phyloP scores from a whole-genome alignment of 2,888 invertebrate genomes.

The Cryptus armator region DNA sequence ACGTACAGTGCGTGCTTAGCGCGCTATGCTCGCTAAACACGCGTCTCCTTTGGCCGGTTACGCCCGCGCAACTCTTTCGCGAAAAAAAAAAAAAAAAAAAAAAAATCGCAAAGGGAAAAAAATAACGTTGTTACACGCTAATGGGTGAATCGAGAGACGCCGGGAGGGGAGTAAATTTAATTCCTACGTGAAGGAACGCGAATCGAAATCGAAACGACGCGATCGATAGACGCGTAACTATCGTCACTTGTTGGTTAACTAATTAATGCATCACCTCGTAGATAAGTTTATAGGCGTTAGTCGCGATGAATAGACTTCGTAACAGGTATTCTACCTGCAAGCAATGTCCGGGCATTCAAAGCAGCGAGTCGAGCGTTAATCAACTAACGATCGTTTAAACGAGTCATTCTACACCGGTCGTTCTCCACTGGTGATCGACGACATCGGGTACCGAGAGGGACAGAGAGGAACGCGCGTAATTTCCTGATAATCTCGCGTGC shows the following conservation, averaged over 20 bases:
- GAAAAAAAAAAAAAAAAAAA: slow-evolving; percentile 1
- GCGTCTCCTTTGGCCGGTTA: slow-evolving; percentile 68
- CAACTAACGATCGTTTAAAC: slow-evolving; percentile 56
- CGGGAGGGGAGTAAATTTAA: background rate
- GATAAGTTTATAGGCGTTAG: background rate
- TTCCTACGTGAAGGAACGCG: slow-evolving; percentile 17
- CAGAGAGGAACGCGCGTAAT: slow-evolving; percentile 50
- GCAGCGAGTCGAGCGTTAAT: slow-evolving; percentile 53
- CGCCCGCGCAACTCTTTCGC: background rate
- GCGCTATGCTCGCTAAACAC: slow-evolving; percentile 61
- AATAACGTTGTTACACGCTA: background rate
- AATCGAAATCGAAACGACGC: slow-evolving; percentile 11
- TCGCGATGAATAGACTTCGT: background rate
- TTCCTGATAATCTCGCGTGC: slow-evolving; percentile 59
- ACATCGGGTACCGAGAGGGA: slow-evolving; percentile 30
- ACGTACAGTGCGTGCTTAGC: slow-evolving; percentile 55
- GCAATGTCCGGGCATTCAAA: slow-evolving; percentile 47
- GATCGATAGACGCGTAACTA: slow-evolving; percentile 35
- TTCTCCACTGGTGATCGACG: slow-evolving; percentile 50
- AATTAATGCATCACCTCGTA: slow-evolving; percentile 46
- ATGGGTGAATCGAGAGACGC: background rate
- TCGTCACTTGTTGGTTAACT: slow-evolving; percentile 17
- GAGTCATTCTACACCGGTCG: slow-evolving; percentile 47
- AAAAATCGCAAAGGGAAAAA: background rate
- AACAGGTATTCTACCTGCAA: slow-evolving; percentile 37